Conservation (phyloP, 2,888 invertebrate species). For the Thereva nobilitata region DNA sequence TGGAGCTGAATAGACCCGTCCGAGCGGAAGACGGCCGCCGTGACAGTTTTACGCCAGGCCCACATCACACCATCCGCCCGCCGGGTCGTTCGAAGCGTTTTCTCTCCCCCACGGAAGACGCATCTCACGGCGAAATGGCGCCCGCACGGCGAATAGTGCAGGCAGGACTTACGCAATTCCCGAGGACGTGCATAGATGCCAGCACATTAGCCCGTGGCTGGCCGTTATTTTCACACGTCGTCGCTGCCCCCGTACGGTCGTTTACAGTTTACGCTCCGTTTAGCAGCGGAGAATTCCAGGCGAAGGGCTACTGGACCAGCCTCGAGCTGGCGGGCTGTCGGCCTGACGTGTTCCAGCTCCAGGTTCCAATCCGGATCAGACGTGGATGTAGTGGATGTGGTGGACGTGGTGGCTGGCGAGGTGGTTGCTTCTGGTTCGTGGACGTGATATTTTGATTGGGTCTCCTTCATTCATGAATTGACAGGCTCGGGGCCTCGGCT, state of each 20-base stretch:
- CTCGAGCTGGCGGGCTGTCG: neutral
- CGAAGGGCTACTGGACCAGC: slow-evolving; percentile 30
- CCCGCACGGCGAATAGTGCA: neutral
- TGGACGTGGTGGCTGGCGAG: slow-evolving; percentile 22
- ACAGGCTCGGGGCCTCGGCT: slow-evolving; percentile 14
- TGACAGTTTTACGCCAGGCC: too few species aligned
- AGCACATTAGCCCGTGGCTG: slow-evolving; percentile 24
- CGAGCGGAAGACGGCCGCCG: too few species aligned
- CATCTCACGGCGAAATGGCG: neutral
- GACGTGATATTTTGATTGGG: slow-evolving; percentile 40
- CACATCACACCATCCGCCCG: too few species aligned
- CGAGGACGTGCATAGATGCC: slow-evolving; percentile 35
- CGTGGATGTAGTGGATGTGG: slow-evolving; percentile 11
- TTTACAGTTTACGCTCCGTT: slow-evolving; percentile 33
- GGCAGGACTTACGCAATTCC: slow-evolving; percentile 32
- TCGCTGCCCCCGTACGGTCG: slow-evolving; percentile 14
- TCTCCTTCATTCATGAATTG: slow-evolving; percentile 39
- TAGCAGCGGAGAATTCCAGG: slow-evolving; percentile 25
- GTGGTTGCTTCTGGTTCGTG: slow-evolving; percentile 35
- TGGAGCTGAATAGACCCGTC: neutral
- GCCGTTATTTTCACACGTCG: slow-evolving; percentile 38
- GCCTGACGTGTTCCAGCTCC: slow-evolving; percentile 20
- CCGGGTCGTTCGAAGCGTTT: too few species aligned
- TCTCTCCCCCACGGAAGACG: neutral
- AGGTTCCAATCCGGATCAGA: slow-evolving; percentile 3